Base-by-base conservation (phyloP, 2,888 invertebrate genomes). In the Ophion obscuratus region DNA sequence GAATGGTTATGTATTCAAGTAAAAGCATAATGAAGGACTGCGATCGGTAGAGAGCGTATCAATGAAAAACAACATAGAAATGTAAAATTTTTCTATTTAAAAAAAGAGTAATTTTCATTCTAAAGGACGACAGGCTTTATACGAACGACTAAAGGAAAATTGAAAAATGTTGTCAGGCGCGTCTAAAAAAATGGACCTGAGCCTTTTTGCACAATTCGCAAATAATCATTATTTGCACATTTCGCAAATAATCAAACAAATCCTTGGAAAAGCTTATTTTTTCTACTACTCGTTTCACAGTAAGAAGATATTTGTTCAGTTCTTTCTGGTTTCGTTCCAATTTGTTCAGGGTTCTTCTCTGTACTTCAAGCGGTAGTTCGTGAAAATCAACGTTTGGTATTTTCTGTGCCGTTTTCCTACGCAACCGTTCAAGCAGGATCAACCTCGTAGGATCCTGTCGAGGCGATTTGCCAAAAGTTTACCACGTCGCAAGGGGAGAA, bases 371-470 rank as follows among this genome's bases (percentile, higher is more conserved):
- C 47, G 17, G 14, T 47, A 47, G 47, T 14, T 17, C 47, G 14
- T 14, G 47, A 14, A 47, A 47, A 11, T 14, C 11, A 47, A 14
- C 47, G 3, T 14, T 67, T 67, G 4, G 20, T 11, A 20, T 44
- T 44, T 76, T 77, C 73, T 67, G 20, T 77, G 70, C 14, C 53
- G 82, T 83, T 66, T 59, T 62, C 6, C 7, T 27, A 24, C 62
- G 57, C 67, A 27, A 53, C 27, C 27, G 47, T 74, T 57, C 53
- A 74, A 44, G 79, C 79, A 79, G 83, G 74, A 74, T 40, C 36
- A 20, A 62, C 67, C 36, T 47, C 47, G 73, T 77, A 67, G 53
- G 20, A n/a, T 53, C 10, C 11, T 24, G 44, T 36, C 27, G 40
- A 20, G 59, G 59, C 7, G 44, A 20, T 6, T 7, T 24, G 27